phyloP scores from a whole-genome alignment of 2,113 vertebrate genomes.

The Chlorocebus sabaeus region DNA sequence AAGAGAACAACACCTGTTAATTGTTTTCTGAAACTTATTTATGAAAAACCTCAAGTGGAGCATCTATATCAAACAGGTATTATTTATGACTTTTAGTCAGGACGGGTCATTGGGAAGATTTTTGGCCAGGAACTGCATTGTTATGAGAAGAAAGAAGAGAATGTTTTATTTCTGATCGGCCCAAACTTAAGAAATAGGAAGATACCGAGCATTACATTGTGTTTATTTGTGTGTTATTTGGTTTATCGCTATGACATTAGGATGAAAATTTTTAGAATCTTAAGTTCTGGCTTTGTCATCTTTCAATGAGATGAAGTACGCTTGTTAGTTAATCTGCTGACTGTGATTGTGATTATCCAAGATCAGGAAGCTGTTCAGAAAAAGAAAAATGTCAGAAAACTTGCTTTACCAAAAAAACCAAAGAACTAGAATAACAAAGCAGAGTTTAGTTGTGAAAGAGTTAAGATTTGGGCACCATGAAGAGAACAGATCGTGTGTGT shows the following conservation, averaged over 20 bases:
- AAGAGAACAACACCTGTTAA: background rate
- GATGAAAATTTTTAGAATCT: background rate
- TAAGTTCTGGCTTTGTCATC: background rate
- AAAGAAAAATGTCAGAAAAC: background rate
- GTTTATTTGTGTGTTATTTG: background rate
- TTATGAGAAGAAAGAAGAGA: background rate
- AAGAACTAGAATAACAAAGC: background rate
- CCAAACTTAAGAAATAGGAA: background rate
- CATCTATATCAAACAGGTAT: background rate
- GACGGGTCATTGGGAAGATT: background rate
- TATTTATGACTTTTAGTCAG: background rate
- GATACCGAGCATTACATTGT: no score
- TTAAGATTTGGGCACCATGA: background rate
- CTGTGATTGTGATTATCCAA: background rate
- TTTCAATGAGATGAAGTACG: background rate
- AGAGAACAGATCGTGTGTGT: background rate
- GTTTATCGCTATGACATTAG: background rate
- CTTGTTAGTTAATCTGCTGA: background rate
- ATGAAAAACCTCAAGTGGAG: background rate
- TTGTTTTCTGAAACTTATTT: slow-evolving; percentile 31
- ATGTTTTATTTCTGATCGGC: background rate
- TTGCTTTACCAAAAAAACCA: background rate
- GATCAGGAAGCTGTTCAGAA: background rate
- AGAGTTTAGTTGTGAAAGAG: background rate
- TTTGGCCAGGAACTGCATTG: background rate